These are phyloP conservation scores for Acanthosoma haemorrhoidale DNA, from an alignment of 2,888 invertebrate species.

Conservation along the genomic window DNA sequence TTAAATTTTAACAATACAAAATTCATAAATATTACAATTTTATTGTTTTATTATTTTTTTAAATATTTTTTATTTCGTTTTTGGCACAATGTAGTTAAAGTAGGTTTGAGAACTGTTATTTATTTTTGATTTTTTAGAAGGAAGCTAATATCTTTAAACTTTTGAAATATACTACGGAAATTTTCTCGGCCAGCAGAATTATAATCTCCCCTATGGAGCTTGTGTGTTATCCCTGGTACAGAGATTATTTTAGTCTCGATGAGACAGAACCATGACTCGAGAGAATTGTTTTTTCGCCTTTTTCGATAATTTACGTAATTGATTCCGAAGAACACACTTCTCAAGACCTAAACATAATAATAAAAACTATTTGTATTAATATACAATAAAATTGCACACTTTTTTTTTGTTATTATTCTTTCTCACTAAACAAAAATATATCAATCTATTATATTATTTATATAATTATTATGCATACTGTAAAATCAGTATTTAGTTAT, in stretches of 20 bases:
- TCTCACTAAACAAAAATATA: conserved; percentile 27
- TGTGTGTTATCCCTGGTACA: conserved; percentile 4
- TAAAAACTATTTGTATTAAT: conserved; percentile 17
- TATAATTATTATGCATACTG: conserved; percentile 26
- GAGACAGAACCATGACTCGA: neutral
- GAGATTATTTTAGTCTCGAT: neutral
- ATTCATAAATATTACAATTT: conserved; percentile 12
- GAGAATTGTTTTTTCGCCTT: neutral
- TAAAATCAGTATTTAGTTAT: conserved; percentile 25
- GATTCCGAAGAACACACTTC: conserved; percentile 19
- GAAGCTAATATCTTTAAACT: too few relatives aligned
- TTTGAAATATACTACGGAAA: conserved; percentile 13
- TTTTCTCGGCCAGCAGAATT: neutral
- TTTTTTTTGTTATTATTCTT: conserved; percentile 16
- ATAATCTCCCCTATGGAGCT: conserved; percentile 9
- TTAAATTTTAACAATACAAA: conserved; percentile 15
- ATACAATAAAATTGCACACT: conserved; percentile 26
- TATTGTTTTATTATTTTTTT: neutral
- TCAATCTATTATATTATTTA: conserved; percentile 23
- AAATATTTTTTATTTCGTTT: neutral
- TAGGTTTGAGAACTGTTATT: conserved; percentile 23
- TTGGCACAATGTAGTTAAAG: conserved; percentile 25
- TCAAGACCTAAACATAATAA: conserved; percentile 21
- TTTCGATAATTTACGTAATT: neutral
- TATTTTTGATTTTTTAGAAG: neutral